Percentiles rank a stretch among this genome's conserved stretches.
Evolutionary conservation across 1,140 invertebrate genomes (phyloP).

Genomic region (Apis dorsata): DNA sequence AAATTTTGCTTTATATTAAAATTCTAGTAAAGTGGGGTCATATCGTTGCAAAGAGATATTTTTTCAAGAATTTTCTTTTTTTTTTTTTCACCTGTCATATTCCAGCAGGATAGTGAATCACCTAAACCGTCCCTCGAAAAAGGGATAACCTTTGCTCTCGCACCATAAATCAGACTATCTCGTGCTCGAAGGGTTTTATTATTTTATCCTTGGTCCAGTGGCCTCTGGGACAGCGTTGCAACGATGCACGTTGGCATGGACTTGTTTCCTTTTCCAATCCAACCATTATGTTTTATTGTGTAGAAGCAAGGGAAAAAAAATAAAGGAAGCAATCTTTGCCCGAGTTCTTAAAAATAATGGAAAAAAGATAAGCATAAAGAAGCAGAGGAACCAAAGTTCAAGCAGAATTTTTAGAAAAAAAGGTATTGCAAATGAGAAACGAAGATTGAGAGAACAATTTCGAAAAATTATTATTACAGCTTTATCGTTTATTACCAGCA

Average conservation of each 20-base stretch:
- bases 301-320: no score
- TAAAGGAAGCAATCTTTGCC: no score
- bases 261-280: not conserved
- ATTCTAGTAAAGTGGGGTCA: no score
- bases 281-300: not conserved
- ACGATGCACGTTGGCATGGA: not conserved
- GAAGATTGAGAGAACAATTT: no score
- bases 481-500: no score
- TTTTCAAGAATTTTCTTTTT: no score
- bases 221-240: not conserved
- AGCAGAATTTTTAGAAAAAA: no score
- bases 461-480: no score
- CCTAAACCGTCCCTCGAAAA: slow-evolving; percentile 63
- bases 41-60: not conserved
- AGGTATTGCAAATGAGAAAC: no score
- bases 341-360: no score
- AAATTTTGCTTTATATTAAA: not conserved
- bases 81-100: not conserved
- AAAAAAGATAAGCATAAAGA: no score
- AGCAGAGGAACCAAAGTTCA: no score
- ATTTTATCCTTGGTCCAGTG: slow-evolving; percentile 69
- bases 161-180: slow-evolving; percentile 77
- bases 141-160: slow-evolving; percentile 74
- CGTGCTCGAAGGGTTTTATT: slow-evolving; percentile 69
- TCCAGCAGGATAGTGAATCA: slow-evolving; percentile 68